phyloP scores from a whole-genome alignment of 1,140 invertebrate genomes.

The Heliconius hewitsoni region DNA sequence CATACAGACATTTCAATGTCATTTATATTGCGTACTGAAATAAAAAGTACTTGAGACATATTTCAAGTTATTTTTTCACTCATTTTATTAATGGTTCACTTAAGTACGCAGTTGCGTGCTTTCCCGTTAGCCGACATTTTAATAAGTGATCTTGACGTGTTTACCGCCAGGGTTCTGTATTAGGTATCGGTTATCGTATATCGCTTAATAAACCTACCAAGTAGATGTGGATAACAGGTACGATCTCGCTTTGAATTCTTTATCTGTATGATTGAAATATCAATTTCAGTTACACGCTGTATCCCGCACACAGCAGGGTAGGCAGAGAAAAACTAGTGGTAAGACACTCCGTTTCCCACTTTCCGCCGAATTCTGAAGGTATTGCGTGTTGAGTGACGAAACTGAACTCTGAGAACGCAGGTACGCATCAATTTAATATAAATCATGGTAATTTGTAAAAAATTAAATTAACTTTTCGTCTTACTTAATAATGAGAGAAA shows the following conservation, averaged over 20 bases:
- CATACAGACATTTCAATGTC: background rate
- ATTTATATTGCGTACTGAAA: background rate
- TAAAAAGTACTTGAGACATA: background rate
- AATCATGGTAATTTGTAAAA: no score
- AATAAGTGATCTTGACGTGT: constrained; percentile 23
- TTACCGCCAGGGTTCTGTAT: constrained; percentile 6
- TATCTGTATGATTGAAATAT: no score
- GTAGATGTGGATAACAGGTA: background rate
- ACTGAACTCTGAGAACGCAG: no score
- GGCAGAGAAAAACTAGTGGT: no score
- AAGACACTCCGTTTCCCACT: no score
- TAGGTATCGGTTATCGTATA: constrained; percentile 15
- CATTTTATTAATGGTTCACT: background rate
- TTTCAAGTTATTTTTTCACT: background rate
- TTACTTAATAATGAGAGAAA: no score
- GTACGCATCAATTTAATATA: no score
- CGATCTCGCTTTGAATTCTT: background rate
- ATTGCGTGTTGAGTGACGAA: background rate
- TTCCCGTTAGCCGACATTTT: constrained; percentile 13
- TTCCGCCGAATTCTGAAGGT: no score
- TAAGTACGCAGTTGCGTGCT: constrained; percentile 11
- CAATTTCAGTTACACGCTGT: no score
- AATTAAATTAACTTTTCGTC: no score
- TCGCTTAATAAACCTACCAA: background rate
- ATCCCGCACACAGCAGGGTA: no score